Evolutionary conservation across 2,888 invertebrate genomes (phyloP), one percentile per base, ranked within the genome.

Genomic region (Melinaea menophilus): DNA sequence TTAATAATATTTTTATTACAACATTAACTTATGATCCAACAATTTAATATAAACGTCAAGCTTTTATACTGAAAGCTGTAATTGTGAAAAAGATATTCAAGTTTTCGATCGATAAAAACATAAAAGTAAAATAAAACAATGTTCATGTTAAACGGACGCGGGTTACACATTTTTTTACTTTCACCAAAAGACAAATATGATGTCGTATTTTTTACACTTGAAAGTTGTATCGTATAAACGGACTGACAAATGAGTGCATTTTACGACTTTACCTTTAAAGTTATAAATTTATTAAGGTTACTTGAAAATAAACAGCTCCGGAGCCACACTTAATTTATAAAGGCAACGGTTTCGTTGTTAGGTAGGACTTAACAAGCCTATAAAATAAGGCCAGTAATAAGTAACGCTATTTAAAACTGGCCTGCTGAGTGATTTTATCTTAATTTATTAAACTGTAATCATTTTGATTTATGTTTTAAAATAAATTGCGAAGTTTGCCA

Each of bases 111-210:
- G 11, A 41, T 41, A 41, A 41, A 41, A 41, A 41, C 9, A 41
- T 9, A 41, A 41, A 41, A 37, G 37, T 5, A 4, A 37, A 9
- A 41, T 22, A 22, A 22, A 22, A 22, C 22, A 22, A 22, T 22
- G 22, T 22, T 22, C 22, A 22, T 22, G 41, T 41, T 9, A 2
- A 9, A 41, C 37, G 4, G 41, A 41, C 41, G 56, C n/a, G 12
- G 22, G 33, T 47, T 56, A 37, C 13, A 56, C 41, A 9, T 59
- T 58, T 61, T 59, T 45, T 54, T 34, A 69, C 70, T 69, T 71
- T 70, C 69, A 66, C 70, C 59, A 58, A 41, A 57, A 62, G 56
- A 55, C 56, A 62, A 66, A 62, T 65, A 61, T 68, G 60, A 67
- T 60, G 55, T 61, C 59, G 59, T 64, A 64, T 55, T 51, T 59